Base-by-base conservation (phyloP, 2,113 vertebrate genomes). In the Grus americana region DNA sequence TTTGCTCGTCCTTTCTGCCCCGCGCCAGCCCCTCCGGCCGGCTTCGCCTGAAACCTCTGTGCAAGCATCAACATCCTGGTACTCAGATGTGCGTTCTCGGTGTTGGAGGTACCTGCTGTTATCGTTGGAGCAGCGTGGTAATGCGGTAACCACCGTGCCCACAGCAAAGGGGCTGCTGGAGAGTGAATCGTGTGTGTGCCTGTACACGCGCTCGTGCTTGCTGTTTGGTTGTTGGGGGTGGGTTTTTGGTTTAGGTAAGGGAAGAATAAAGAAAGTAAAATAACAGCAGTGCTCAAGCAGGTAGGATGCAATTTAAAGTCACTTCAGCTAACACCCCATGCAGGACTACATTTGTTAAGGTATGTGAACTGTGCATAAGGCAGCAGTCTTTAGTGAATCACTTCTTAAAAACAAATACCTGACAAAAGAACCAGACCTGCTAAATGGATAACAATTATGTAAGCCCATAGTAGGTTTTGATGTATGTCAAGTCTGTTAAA, bases 401-500 rank as follows among this genome's bases (percentile, higher is more conserved):
- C 88, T 97, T 96, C 65, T 95, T 89, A 75, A 96, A 98, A 98
- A 97, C 96, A 97, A 98, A 98, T 97, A 96, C 97, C 98, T 98
- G 97, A 95, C 96, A 97, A 97, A 98, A 98, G 97, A 97, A 92
- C 4, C 89, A 97, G 95, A 95, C 94, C 94, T 90, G 96, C 96
- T 97, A 97, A 97, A 95, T 67, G 88, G 88, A 49, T 97, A 96
- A 95, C 97, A 97, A 97, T 98, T 98, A 98, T 94, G 93, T 97
- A 98, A 98, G 95, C 95, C 94, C 88, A 68, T 95, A 96, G 96
- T 97, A 94, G 97, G 97, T 96, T 97, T 93, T 98, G 97, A 97
- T 95, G 95, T 87, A 87, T 93, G 86, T 97, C 97, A 95, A 95
- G 93, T 96, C 96, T 95, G 87, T 94, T 98, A 97, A 98, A 96